Base-by-base conservation (phyloP, 1,140 invertebrate genomes). In the Physella acuta region DNA sequence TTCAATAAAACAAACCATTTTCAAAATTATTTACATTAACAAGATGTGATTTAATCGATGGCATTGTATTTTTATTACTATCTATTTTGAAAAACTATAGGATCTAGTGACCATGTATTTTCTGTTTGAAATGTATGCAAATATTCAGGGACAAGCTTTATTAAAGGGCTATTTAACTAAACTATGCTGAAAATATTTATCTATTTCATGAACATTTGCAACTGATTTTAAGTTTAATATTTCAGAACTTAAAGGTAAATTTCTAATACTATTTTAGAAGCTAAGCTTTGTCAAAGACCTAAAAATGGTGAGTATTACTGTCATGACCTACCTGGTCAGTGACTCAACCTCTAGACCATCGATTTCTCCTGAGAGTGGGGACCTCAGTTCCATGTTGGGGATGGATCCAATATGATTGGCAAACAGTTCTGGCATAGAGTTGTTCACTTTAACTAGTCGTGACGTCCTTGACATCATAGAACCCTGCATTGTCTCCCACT, bases 401-500 rank as follows among this genome's bases (percentile, higher is more conserved):
- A 81, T 61, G 28, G 78, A 78, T 4, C 77, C 81, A 11, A 81
- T 73, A 68, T 83, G 82, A 59, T 77, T 81, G 49, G 82, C 81
- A 70, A 81, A 85, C 1, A 84, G 68, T 17, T 84, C 82, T 11
- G 79, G 80, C 61, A 78, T 82, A 20, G 33, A 20, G 0, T 39
- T 52, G 24, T 51, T 69, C 24, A 64, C 51, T 62, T 76, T 78
- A 17, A 73, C 73, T 28, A 80, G 63, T 65, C 76, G 80, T 11
- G 76, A 75, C 1, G 79, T 77, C 5, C 74, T 68, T 17, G 73
- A 72, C 39, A 84, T 79, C 65, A 82, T 63, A 0, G 78, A 75
- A 0, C 81, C 80, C 68, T 84, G 82, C 75, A 78, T 83, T 1
- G 79, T 75, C 69, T 85, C 84, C 84, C 84, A 85, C n/a, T 85